Evolutionary conservation across 2,113 vertebrate genomes (phyloP).

Genomic region (Fulmarus glacialis): DNA sequence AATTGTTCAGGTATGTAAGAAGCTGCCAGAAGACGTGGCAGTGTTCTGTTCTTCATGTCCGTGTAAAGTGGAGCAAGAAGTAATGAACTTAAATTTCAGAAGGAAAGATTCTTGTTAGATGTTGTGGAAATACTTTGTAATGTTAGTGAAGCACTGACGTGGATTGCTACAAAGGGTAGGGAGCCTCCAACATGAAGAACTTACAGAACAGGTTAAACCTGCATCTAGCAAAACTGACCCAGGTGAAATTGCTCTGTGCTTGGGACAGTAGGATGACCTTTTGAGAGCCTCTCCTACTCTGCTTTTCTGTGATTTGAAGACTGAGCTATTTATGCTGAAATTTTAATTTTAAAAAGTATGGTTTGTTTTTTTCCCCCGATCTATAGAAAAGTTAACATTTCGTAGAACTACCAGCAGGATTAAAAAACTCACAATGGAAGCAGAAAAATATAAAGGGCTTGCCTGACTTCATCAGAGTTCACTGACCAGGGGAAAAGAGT

Average conservation of each 20-base stretch:
- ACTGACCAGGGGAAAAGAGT: background rate
- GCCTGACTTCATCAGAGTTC: background rate
- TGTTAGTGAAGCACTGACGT: background rate
- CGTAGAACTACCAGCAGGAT: background rate
- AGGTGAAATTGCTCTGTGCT: background rate
- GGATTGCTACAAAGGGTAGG: background rate
- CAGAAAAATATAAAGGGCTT: background rate
- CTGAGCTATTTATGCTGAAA: background rate
- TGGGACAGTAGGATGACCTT: background rate
- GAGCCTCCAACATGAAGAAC: background rate
- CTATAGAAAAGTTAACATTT: background rate
- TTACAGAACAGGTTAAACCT: background rate
- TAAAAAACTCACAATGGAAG: background rate
- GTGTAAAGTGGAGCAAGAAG: background rate
- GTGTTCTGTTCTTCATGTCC: background rate
- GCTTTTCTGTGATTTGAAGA: background rate
- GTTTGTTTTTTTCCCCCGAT: accelerated
- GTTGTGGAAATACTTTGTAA: background rate
- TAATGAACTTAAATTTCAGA: background rate
- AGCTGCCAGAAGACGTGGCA: background rate
- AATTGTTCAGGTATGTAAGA: background rate
- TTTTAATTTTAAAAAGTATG: background rate
- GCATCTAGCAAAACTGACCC: background rate
- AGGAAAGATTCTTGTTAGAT: background rate
- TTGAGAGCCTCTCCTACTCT: background rate